Evolutionary conservation across 2,113 vertebrate genomes (phyloP).

Genomic region (Kryptolebias marmoratus): DNA sequence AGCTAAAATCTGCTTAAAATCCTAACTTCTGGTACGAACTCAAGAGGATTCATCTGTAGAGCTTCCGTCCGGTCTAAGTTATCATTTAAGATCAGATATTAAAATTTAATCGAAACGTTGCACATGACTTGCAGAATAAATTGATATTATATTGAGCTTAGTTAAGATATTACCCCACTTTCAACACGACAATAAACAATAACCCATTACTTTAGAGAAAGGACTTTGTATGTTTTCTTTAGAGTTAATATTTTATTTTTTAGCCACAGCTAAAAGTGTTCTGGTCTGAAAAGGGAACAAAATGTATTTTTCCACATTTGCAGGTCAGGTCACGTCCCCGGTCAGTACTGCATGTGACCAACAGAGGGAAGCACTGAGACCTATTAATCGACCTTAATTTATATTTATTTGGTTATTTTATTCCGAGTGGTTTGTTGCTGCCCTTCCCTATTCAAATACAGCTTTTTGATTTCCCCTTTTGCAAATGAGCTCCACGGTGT

Average conservation of each 20-base stretch:
- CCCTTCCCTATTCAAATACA: conserved; percentile 19
- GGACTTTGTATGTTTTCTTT: not conserved
- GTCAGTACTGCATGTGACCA: conserved; percentile 36
- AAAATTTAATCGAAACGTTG: too few species aligned
- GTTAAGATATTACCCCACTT: too few species aligned
- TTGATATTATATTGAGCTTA: too few species aligned
- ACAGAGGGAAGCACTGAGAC: conserved; percentile 58
- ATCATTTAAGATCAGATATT: too few species aligned
- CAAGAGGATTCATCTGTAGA: too few species aligned
- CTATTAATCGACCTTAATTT: conserved; percentile 1
- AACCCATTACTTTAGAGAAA: not conserved
- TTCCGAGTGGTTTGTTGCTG: conserved; percentile 1
- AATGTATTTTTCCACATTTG: conserved; percentile 3
- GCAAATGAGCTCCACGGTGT: not conserved
- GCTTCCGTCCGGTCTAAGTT: too few species aligned
- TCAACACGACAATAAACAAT: too few species aligned
- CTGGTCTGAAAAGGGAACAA: conserved; percentile 24
- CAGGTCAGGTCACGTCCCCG: conserved; percentile 21
- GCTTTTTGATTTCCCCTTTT: conserved; percentile 3
- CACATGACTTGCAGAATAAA: too few species aligned
- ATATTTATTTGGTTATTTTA: conserved; percentile 23
- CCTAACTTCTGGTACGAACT: too few species aligned
- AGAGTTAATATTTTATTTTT: conserved; percentile 2
- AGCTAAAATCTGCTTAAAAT: too few species aligned
- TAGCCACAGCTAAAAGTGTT: not conserved